Evolutionary conservation across 2,113 vertebrate species (phyloP).

Genomic region (Oncorhynchus clarkii): DNA sequence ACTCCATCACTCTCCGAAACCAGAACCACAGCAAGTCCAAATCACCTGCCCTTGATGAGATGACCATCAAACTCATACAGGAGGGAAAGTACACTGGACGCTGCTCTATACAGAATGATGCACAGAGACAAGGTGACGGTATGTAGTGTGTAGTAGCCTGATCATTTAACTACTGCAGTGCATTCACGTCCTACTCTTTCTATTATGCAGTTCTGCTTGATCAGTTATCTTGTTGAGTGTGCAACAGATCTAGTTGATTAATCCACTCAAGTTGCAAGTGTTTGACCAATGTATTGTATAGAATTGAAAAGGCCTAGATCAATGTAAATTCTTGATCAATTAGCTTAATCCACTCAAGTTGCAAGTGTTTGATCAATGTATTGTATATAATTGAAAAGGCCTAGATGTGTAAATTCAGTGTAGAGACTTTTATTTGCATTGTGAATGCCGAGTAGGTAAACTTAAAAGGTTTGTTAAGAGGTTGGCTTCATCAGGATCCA

Average conservation of each 20-base stretch:
- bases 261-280: not conserved
- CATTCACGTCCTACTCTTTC: not conserved
- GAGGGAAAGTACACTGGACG: constrained; percentile 79
- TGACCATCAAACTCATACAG: constrained; percentile 73
- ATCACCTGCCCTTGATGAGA: constrained; percentile 82
- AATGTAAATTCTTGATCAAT: not conserved
- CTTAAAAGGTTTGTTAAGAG: no score
- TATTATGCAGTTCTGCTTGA: not conserved
- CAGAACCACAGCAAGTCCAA: constrained; percentile 77
- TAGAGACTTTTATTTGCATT: not conserved
- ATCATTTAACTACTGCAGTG: not conserved
- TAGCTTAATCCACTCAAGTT: not conserved
- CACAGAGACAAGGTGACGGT: constrained; percentile 80
- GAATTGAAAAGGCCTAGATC: not conserved
- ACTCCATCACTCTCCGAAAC: constrained; percentile 78
- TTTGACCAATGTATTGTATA: not conserved
- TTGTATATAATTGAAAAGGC: not conserved
- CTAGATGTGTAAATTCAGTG: not conserved
- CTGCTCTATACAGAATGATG: constrained; percentile 67
- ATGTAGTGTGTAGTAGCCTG: constrained; percentile 13
- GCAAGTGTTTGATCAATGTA: not conserved
- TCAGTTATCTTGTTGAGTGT: not conserved
- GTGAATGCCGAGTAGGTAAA: no score
- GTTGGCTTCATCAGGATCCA: no score
- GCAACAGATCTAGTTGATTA: not conserved